Evolutionary conservation across 2,888 invertebrate species (phyloP), one percentile per base, ranked within the genome.

Genomic region (Agonum fuliginosum): DNA sequence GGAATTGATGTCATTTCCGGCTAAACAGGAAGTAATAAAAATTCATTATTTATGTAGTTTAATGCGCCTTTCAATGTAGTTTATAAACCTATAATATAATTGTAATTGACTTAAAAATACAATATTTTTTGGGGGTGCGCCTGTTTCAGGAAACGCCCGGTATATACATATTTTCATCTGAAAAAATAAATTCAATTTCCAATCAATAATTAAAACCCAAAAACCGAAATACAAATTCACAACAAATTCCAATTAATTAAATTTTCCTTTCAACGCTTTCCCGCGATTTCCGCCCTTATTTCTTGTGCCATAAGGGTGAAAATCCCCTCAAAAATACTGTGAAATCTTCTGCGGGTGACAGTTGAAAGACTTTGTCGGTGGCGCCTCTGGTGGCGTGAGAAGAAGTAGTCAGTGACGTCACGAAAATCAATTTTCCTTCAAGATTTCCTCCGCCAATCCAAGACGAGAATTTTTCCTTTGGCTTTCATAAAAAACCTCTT

Each of bases 351-450:
- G 78, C 65, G 75, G 22, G 8, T 58, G 65, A 78, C 54, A 65
- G 41, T 48, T 37, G 37, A 78, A 72, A 77, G 69, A 37, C 78
- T 78, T 76, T 17, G 41, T 74, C 74, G 74, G 74, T 70, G 74
- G 76, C 78, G 79, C 78, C 76, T 78, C 79, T 78, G 77, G 79
- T 78, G 73, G 30, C 69, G 78, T 76, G 78, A n/a, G n/a, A n/a
- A n/a, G n/a, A n/a, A n/a, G n/a, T n/a, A 78, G 79, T n/a, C 79
- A 79, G 75, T 82, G 82, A 82, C 82, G 82, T 82, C 82, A 82
- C 80, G 78, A 80, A 82, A 82, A 82, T 76, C 76, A 76, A 76
- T 76, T 76, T 76, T 51, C 70, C 8, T 48, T 34, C 17, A 43
- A 54, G 54, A 69, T 76, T 76, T 76, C n/a, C 67, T 41, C 70